phyloP scores from a whole-genome alignment of 64 coral and sea anemone genomes.

The Anthopleura sola region DNA sequence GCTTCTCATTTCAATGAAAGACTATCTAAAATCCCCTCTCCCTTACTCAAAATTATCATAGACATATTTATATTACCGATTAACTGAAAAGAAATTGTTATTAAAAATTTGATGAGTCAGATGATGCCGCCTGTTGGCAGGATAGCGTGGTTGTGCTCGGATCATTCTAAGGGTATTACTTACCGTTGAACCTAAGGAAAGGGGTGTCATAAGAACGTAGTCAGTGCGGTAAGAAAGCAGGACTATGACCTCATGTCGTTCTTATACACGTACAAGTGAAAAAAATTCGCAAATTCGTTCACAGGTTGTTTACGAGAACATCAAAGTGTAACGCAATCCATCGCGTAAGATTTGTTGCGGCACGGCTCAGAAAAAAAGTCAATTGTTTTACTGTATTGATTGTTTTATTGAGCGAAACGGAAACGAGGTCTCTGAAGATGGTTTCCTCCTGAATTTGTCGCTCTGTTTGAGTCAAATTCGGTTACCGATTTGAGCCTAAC shows the following conservation, averaged over 20 bases:
- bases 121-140: background rate
- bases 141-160: background rate
- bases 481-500: background rate
- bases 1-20: constrained; percentile 3
- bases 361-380: background rate
- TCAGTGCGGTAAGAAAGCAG: too few species aligned
- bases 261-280: background rate
- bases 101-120: constrained; percentile 8
- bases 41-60: background rate
- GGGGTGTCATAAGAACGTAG: too few species aligned
- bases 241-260: background rate
- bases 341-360: too few species aligned
- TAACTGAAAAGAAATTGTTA: background rate
- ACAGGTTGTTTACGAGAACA: background rate
- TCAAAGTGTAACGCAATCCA: background rate
- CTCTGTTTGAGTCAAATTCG: background rate
- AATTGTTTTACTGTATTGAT: background rate
- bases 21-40: background rate
- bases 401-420: background rate
- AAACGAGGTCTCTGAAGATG: background rate
- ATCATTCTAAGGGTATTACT: background rate
- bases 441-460: constrained; percentile 1
- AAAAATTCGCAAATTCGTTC: background rate
- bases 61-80: constrained; percentile 1
- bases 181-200: background rate